These are phyloP conservation scores for Rhamnusium bicolor DNA, from an alignment of 2,888 invertebrate species.

Conservation along the genomic window DNA sequence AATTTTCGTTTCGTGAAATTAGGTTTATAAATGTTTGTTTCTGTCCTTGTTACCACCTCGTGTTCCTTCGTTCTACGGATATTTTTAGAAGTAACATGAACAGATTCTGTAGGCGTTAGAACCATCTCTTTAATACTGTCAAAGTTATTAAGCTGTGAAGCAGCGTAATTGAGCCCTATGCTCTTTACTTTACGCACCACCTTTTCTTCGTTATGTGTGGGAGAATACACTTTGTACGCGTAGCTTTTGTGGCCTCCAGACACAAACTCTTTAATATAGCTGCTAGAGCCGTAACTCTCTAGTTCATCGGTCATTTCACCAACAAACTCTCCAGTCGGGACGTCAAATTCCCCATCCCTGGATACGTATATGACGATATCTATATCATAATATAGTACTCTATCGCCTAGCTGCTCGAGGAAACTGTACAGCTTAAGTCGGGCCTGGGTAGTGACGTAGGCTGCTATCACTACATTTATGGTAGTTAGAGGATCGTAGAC, in stretches of 20 bases:
- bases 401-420: conserved; percentile 57
- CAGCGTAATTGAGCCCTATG: conserved; percentile 14
- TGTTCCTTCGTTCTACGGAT: too few species aligned
- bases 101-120: neutral
- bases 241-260: conserved; percentile 66
- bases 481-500: too few species aligned
- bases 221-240: conserved; percentile 52
- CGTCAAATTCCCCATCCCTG: conserved; percentile 51
- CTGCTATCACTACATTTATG: conserved; percentile 61
- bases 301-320: too few species aligned
- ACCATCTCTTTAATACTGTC: conserved; percentile 26
- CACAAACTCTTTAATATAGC: conserved; percentile 61
- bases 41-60: too few species aligned
- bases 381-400: conserved; percentile 65
- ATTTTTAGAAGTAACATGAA: neutral
- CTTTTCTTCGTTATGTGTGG: neutral
- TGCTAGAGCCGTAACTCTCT: conserved; percentile 56
- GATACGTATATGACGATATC: conserved; percentile 61
- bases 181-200: conserved; percentile 33
- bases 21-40: neutral
- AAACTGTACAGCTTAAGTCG: conserved; percentile 45
- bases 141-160: conserved; percentile 30
- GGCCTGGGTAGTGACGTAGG: conserved; percentile 39
- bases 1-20: neutral
- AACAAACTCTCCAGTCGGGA: conserved; percentile 59